Base-by-base conservation (phyloP, 1,140 invertebrate genomes). In the Heliothis subflexa region DNA sequence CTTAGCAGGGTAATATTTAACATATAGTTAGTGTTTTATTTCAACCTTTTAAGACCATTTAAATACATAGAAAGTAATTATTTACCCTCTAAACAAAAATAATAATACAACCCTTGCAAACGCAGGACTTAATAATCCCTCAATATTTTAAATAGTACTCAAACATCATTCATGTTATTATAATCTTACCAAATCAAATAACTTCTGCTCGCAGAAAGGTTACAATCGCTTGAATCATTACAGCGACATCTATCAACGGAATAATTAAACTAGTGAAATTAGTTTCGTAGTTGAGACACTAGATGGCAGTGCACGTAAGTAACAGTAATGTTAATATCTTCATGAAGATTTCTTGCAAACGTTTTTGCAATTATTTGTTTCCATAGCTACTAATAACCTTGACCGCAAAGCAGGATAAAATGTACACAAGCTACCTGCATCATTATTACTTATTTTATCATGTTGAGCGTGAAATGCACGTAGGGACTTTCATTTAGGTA, bases 401-500 rank as follows among this genome's bases (percentile, higher is more conserved):
- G 55, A 59, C 55, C 55, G 21, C 55, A 59, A 25, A 59, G 11
- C 21, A 59, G 25, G 55, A 59, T 4, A 59, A 59, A 59, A 13
- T 28, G 55, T 25, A 28, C 55, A 59, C 55, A 25, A 16, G 16
- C 54, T 21, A 11, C 54, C 54, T 10, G 54, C 9, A 4, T 18
- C 10, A 16, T 9, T 54, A 21, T 11, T 25, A 25, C 10, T 12
- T 21, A 21, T 55, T 55, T 21, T 21, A 55, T 21, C 0, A 11
- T 21, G 21, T 12, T 59, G 11, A 1, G 14, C 25, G 33, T 40
- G 33, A 40, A 40, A 40, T 40, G 33, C 33, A 40, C 33, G 33
- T 40, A 25, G 5, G 4, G 4, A 40, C 33, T 40, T 40, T 40
- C 33, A 40, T 40, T 40, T 40, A 0, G 7, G 9, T 40, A 40